Evolutionary conservation across 2,888 invertebrate genomes (phyloP).

Genomic region (Leucophenga montana): DNA sequence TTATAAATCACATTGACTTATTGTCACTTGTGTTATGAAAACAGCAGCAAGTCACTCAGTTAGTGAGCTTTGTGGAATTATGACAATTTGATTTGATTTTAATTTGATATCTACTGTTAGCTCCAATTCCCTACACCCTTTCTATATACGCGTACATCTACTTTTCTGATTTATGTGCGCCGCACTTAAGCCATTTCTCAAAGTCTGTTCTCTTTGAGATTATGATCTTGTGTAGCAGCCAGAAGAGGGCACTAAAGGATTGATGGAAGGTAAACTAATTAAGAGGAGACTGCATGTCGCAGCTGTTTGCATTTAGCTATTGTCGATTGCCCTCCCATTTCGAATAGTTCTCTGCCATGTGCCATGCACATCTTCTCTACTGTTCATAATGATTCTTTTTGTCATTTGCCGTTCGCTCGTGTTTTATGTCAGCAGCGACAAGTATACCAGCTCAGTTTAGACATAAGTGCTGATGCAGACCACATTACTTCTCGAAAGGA

Average conservation of each 20-base stretch:
- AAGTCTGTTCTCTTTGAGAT: background rate
- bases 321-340: background rate
- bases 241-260: background rate
- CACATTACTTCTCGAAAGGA: too few species aligned
- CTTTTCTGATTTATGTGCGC: background rate
- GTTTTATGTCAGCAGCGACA: background rate
- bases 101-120: constrained; percentile 57
- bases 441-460: background rate
- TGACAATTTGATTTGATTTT: constrained; percentile 70
- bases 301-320: background rate
- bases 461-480: too few species aligned
- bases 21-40: constrained; percentile 62
- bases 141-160: too few species aligned
- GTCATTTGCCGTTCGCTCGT: too few species aligned
- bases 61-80: constrained; percentile 58
- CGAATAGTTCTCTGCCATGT: too few species aligned
- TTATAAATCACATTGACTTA: constrained; percentile 56
- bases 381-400: too few species aligned
- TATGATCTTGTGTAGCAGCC: background rate
- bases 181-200: constrained; percentile 8
- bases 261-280: constrained; percentile 10
- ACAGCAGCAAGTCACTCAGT: background rate
- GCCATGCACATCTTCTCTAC: too few species aligned
- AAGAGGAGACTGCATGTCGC: background rate
- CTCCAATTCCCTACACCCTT: background rate